These are phyloP conservation scores for Synchiropus splendidus DNA, from an alignment of 2,113 vertebrate species.

Conservation along the genomic window DNA sequence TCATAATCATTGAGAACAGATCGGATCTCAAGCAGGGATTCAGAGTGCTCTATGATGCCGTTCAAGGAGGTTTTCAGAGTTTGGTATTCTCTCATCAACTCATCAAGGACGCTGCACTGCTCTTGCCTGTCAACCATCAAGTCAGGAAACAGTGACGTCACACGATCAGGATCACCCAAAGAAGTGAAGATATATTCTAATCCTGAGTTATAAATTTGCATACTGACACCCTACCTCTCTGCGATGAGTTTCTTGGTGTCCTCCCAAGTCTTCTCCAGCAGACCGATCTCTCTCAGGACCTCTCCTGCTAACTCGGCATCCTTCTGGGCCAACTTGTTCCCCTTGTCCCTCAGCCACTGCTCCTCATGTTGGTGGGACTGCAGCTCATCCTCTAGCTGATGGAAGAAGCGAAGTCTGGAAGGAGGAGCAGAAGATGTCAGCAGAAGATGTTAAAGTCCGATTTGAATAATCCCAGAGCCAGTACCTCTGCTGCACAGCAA, in stretches of 20 bases:
- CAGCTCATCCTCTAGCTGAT: constrained; percentile 88
- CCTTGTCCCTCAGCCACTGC: constrained; percentile 88
- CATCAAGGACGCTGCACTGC: constrained; percentile 75
- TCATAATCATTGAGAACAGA: constrained; percentile 78
- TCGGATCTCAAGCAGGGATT: constrained; percentile 66
- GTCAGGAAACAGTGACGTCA: too few relatives aligned
- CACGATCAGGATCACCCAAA: not conserved
- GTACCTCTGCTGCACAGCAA: constrained; percentile 86
- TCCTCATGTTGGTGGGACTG: constrained; percentile 88
- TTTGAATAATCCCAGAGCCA: too few relatives aligned
- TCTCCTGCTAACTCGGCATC: constrained; percentile 74
- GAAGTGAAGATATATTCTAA: not conserved
- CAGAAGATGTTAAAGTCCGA: not conserved
- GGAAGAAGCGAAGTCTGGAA: constrained; percentile 80
- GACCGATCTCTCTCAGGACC: constrained; percentile 72
- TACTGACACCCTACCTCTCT: constrained; percentile 71
- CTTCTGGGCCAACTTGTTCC: constrained; percentile 82
- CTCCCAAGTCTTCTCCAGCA: constrained; percentile 78
- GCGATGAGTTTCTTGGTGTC: constrained; percentile 81
- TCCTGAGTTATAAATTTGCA: not conserved
- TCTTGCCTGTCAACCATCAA: constrained; percentile 71
- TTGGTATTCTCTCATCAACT: constrained; percentile 84
- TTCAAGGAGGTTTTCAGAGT: constrained; percentile 71
- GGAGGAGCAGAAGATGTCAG: constrained; percentile 13
- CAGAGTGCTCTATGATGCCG: constrained; percentile 72